Evolutionary conservation across 2,113 vertebrate species (phyloP), one percentile per base, ranked within the genome.

Genomic region (Donacobius atricapilla): DNA sequence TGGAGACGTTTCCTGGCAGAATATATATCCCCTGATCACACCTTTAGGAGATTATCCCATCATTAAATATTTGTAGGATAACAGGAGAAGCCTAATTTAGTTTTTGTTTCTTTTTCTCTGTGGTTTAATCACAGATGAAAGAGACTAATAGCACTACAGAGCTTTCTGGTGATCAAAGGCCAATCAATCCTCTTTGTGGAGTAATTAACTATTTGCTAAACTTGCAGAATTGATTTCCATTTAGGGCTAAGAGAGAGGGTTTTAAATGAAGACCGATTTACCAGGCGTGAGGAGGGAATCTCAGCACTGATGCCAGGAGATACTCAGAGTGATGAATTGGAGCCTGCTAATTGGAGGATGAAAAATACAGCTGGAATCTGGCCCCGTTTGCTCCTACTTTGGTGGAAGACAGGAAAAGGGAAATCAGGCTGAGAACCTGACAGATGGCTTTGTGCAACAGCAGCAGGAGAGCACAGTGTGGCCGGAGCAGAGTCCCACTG

Each of bases 171-270:
- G 98, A 98, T 98, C 97, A 98, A 98, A 97, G 98, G 97, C 97
- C 98, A 98, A 98, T 99, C 98, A 98, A 98, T 99, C 98, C 97
- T 98, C 98, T 98, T 98, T 98, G 98, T 98, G 98, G 98, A 98
- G 98, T 99, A 99, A 99, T 99, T 98, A 99, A 99, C 98, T 98
- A 98, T 99, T 99, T 99, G 98, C 98, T 99, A 98, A 99, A 99
- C 98, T 99, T 98, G 98, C 98, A 98, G 98, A 98, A 99, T 99
- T 98, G 98, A 98, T 99, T 98, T 98, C 98, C 98, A 98, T 98
- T 98, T 98, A 99, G 98, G 98, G 97, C 98, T 98, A 98, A 98
- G 98, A 98, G 98, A 98, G 97, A 98, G 97, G 97, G 98, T 98
- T 98, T 98, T 98, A 98, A 98, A 99, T 98, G 98, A 98, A 98